Base-by-base conservation (phyloP, 2,797 vertebrate genomes). In the Argentina silus region DNA sequence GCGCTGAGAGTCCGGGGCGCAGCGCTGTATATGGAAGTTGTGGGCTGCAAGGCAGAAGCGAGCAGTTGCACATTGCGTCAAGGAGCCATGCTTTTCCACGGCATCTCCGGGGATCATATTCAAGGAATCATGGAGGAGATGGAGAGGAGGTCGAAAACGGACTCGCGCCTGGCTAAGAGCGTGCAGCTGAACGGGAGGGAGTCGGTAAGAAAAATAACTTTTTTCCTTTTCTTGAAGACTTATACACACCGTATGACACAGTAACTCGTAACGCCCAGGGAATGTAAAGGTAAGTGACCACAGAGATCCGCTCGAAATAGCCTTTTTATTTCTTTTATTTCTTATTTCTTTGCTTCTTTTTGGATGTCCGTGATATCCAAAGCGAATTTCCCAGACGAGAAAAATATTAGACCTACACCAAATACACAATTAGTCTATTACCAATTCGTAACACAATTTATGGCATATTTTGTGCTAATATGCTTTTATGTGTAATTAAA, bases 71-170 rank as follows among this genome's bases (percentile, higher is more conserved):
- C 94, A 90, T 97, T 97, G 94, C 97, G 96, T 92, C 95, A 96
- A 93, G 94, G 96, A 97, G 97, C 96, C 95, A 99, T 99, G 98
- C 98, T 99, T 94, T 99, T 99, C 95, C 98, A 98, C 95, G 98
- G 97, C 87, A 98, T 99, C 96, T 97, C 98, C 90, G 98, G 98
- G 93, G 98, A 98, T 92, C 97, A 99, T 91, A 99, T 99, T 91
- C 98, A 99, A 90, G 98, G 98, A 67, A 98, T 99, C 95, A 98
- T 99, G 98, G 97, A 99, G 93, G 98, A 99, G 93, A 99, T 99
- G 98, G 97, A 99, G 93, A 95, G 98, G 82, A 89, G 98, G 89
- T 97, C 97, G 88, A 99, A 98, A 91, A 88, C 93, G 72, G 98
- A 98, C 90, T 96, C 96, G 83, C 97, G 97, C 73, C 92, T 99